Percentiles rank a stretch among this genome's conserved stretches.
Conservation (phyloP, 2,888 invertebrate species). For the Ophion costatus region DNA sequence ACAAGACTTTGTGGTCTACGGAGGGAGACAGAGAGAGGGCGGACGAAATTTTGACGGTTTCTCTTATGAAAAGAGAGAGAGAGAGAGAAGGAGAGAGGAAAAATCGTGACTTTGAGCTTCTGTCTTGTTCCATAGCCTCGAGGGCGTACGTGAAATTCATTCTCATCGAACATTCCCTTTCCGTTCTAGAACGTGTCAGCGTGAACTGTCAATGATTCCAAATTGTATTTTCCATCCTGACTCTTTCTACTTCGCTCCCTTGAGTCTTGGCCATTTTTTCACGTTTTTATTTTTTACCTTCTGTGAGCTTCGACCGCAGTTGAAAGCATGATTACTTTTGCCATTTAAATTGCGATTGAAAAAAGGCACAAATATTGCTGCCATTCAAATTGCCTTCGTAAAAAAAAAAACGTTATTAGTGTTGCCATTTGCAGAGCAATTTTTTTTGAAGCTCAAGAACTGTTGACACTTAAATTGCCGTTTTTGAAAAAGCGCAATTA, state of each 20-base stretch:
- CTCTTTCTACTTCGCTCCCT: background rate
- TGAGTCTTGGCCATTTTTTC: background rate
- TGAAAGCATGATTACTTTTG: no score
- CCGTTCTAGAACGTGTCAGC: slow-evolving; percentile 52
- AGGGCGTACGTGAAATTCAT: slow-evolving; percentile 31
- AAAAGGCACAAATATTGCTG: no score
- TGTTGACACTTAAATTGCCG: no score
- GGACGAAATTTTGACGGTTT: background rate
- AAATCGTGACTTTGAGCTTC: slow-evolving; percentile 51
- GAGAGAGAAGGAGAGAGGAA: slow-evolving; percentile 2
- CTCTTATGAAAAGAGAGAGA: slow-evolving; percentile 5
- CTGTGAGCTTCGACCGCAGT: background rate
- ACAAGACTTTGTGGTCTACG: slow-evolving; percentile 5
- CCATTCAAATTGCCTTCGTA: no score
- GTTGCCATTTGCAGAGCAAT: no score
- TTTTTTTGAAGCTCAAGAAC: no score
- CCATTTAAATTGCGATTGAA: no score
- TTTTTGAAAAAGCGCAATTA: no score
- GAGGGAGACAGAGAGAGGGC: background rate
- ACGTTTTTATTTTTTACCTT: background rate
- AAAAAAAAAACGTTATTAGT: no score
- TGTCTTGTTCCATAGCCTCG: slow-evolving; percentile 47
- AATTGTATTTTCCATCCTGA: slow-evolving; percentile 8
- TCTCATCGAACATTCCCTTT: slow-evolving; percentile 41
- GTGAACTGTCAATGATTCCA: slow-evolving; percentile 12